Evolutionary conservation across 2,113 vertebrate genomes (phyloP).

Genomic region (Anoplopoma fimbria): DNA sequence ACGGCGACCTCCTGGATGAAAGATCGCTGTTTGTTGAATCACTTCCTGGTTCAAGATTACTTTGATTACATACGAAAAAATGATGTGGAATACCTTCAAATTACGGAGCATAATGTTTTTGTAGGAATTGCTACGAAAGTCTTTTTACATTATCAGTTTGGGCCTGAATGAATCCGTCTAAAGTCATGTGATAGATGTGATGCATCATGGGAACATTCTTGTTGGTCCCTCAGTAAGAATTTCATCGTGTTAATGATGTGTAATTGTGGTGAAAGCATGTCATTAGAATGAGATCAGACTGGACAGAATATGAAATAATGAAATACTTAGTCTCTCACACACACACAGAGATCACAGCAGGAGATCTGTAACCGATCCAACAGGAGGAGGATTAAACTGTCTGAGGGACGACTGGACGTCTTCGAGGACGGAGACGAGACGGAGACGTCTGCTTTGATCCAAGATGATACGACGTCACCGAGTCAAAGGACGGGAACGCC

Average conservation of each 20-base stretch:
- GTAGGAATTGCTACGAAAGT: too few species aligned
- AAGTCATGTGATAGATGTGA: not conserved
- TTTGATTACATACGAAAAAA: too few species aligned
- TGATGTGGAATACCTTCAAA: too few species aligned
- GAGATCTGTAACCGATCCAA: slow-evolving; percentile 23
- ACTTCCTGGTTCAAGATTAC: too few species aligned
- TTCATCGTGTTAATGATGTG: slow-evolving; percentile 52
- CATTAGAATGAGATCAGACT: slow-evolving; percentile 52
- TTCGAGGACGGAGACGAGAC: slow-evolving; percentile 22
- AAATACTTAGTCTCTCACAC: not conserved
- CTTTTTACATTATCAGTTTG: too few species aligned
- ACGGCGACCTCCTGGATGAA: too few species aligned
- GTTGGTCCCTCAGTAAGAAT: slow-evolving; percentile 23
- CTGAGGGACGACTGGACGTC: slow-evolving; percentile 19
- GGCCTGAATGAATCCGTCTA: too few species aligned
- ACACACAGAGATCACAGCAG: not conserved
- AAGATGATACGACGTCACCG: not conserved
- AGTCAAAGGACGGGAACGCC: not conserved
- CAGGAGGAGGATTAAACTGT: not conserved
- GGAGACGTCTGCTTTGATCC: slow-evolving; percentile 36
- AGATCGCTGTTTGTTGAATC: too few species aligned
- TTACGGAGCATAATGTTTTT: too few species aligned
- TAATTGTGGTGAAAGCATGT: slow-evolving; percentile 52
- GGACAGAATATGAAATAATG: not conserved
- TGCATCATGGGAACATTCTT: not conserved